Evolutionary conservation across 2,888 invertebrate species (phyloP).

Genomic region (Biston betularia): DNA sequence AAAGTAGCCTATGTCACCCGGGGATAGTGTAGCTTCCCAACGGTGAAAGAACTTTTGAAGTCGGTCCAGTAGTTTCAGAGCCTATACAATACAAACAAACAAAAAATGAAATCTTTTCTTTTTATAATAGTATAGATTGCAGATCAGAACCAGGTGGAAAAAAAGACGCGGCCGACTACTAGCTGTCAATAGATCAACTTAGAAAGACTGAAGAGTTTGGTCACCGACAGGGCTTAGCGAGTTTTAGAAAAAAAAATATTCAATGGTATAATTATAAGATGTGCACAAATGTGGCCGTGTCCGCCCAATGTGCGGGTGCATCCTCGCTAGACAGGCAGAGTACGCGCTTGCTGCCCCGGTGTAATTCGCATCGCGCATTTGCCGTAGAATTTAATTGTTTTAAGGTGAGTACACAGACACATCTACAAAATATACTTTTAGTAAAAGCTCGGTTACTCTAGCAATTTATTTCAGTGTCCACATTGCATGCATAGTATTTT

Average conservation of each 20-base stretch:
- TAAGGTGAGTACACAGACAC: neutral
- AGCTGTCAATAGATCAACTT: neutral
- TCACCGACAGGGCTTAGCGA: neutral
- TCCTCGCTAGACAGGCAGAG: neutral
- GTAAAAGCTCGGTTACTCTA: neutral
- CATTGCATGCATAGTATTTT: neutral
- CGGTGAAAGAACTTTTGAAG: too few relatives aligned
- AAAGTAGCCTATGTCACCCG: too few relatives aligned
- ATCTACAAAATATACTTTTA: neutral
- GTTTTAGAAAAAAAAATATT: neutral
- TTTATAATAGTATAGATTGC: too few relatives aligned
- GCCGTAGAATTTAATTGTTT: neutral
- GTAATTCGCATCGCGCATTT: neutral
- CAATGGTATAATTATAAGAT: neutral
- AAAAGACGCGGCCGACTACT: too few relatives aligned
- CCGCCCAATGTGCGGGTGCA: conserved; percentile 2
- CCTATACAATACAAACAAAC: too few relatives aligned
- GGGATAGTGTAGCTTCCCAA: too few relatives aligned
- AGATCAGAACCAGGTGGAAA: too few relatives aligned
- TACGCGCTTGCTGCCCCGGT: neutral
- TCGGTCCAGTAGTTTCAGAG: too few relatives aligned
- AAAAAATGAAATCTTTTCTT: too few relatives aligned
- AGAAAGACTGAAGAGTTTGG: neutral
- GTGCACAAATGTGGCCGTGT: neutral
- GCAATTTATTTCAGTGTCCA: neutral